These are phyloP conservation scores for Sphaerodactylus townsendi DNA, from an alignment of 2,113 vertebrate species.

Conservation along the genomic window DNA sequence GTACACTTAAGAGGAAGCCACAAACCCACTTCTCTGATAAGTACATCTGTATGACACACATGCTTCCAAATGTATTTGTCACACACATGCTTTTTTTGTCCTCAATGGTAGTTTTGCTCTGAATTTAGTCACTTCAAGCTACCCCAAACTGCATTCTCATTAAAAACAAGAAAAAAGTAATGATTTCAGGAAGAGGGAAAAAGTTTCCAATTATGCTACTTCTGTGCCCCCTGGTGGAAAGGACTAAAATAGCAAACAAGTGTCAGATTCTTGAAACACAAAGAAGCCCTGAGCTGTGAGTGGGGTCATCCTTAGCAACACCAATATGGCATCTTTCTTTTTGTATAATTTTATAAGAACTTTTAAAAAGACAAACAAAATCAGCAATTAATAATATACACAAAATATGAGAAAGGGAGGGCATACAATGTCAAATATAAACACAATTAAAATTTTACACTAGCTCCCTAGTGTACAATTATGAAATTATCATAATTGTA, in stretches of 20 bases:
- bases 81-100: background rate
- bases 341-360: too few species aligned
- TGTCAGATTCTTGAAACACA: background rate
- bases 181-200: background rate
- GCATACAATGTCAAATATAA: too few species aligned
- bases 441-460: too few species aligned
- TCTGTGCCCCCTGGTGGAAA: constrained; percentile 62
- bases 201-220: constrained; percentile 42
- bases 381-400: too few species aligned
- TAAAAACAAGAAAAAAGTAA: background rate
- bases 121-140: background rate
- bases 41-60: background rate
- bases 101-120: background rate
- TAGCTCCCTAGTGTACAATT: too few species aligned
- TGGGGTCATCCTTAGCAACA: too few species aligned
- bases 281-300: too few species aligned
- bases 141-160: background rate
- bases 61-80: background rate
- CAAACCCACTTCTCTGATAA: background rate
- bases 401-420: too few species aligned
- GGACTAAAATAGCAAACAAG: constrained; percentile 10
- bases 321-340: too few species aligned
- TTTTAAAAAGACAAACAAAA: too few species aligned
- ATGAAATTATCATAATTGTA: too few species aligned
- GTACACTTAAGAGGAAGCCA: background rate